Percentiles rank a stretch among this genome's conserved stretches.
phyloP scores from a whole-genome alignment of 1,140 invertebrate genomes.

The Euwallacea fornicatus region DNA sequence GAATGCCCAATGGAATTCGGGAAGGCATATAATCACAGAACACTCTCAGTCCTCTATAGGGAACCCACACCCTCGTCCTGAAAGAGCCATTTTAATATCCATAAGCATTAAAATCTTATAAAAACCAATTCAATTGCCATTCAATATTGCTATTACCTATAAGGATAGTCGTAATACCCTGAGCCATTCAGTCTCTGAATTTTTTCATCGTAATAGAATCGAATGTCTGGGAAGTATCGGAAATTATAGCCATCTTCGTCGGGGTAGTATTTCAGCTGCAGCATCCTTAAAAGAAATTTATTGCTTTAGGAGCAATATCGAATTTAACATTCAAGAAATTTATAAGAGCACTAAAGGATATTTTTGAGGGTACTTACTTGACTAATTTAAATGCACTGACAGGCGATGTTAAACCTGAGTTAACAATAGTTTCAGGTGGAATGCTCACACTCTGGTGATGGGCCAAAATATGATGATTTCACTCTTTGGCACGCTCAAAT shows the following conservation, averaged over 20 bases:
- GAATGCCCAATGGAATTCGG: slow-evolving; percentile 33
- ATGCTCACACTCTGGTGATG: slow-evolving; percentile 11
- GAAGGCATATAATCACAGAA: slow-evolving; percentile 40
- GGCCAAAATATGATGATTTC: slow-evolving; percentile 29
- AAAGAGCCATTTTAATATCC: background rate
- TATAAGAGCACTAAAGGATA: background rate
- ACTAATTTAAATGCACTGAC: slow-evolving; percentile 16
- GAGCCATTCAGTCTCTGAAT: slow-evolving; percentile 34
- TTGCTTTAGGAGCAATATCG: background rate
- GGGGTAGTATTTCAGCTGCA: slow-evolving; percentile 41
- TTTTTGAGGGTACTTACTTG: slow-evolving; percentile 17
- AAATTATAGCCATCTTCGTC: slow-evolving; percentile 41
- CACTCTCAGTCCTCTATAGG: slow-evolving; percentile 35
- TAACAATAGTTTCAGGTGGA: slow-evolving; percentile 18
- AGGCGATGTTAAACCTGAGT: slow-evolving; percentile 4
- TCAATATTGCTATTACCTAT: slow-evolving; percentile 14
- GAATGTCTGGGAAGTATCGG: slow-evolving; percentile 38
- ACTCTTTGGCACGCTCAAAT: slow-evolving; percentile 11
- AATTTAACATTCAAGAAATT: background rate
- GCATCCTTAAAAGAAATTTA: slow-evolving; percentile 37
- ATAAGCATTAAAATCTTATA: slow-evolving; percentile 1
- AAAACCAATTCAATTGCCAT: background rate
- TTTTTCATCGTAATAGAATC: slow-evolving; percentile 42
- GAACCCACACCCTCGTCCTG: slow-evolving; percentile 38
- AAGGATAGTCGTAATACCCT: slow-evolving; percentile 38